Conservation (phyloP, 2,888 invertebrate species). For the Achlya flavicornis region DNA sequence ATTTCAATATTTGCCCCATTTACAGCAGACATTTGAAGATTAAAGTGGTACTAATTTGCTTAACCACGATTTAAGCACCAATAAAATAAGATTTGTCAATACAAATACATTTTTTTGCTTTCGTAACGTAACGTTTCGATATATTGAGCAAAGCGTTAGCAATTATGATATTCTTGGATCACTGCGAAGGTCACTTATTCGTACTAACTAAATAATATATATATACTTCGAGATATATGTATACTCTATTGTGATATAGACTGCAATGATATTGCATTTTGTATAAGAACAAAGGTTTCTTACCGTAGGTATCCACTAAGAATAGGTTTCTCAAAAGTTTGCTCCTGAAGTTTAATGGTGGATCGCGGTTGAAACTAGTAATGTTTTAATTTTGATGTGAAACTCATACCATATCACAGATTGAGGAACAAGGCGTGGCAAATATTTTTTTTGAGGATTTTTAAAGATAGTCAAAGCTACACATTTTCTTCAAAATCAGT, state of each 20-base stretch:
- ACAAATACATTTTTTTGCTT: background rate
- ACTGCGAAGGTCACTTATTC: background rate
- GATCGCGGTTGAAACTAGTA: too few species aligned
- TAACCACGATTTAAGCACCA: background rate
- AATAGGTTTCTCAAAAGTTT: too few species aligned
- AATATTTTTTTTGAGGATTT: too few species aligned
- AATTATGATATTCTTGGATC: background rate
- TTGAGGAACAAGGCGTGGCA: too few species aligned
- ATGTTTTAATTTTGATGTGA: too few species aligned
- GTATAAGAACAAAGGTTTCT: too few species aligned
- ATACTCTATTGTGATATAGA: background rate
- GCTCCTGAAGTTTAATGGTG: too few species aligned
- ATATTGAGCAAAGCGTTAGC: background rate
- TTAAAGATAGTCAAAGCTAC: background rate
- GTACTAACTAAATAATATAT: background rate
- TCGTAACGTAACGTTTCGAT: background rate
- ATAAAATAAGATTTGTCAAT: conserved; percentile 2
- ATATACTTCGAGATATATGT: background rate
- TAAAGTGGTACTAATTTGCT: background rate
- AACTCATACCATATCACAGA: too few species aligned
- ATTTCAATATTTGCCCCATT: background rate
- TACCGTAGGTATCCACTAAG: too few species aligned
- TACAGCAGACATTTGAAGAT: too few species aligned
- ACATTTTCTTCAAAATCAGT: background rate
- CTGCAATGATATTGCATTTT: background rate